Conservation (phyloP, 2,113 vertebrate genomes). For the Sinocyclocheilus anshuiensis region DNA sequence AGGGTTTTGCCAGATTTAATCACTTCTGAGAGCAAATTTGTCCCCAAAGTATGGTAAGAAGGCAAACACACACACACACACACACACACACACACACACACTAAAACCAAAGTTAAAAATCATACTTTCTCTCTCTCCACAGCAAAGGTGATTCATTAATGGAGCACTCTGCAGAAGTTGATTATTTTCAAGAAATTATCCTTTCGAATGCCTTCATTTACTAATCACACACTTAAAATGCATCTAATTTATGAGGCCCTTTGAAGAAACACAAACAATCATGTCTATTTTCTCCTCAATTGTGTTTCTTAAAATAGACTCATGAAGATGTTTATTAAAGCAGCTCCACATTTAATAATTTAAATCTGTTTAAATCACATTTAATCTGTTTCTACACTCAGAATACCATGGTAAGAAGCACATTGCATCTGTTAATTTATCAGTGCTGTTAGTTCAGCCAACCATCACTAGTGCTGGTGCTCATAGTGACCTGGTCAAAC, state of each 20-base stretch:
- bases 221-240: neutral
- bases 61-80: too few species aligned
- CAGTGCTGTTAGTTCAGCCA: neutral
- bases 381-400: neutral
- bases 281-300: neutral
- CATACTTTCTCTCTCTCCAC: neutral
- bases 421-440: neutral
- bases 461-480: neutral
- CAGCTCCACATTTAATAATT: neutral
- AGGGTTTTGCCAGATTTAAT: too few species aligned
- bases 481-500: neutral
- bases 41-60: too few species aligned
- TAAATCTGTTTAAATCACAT: too few species aligned
- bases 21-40: too few species aligned
- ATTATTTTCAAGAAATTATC: neutral
- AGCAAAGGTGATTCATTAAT: neutral
- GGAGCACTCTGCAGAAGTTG: neutral
- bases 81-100: neutral
- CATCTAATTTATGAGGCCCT: slow-evolving; percentile 6
- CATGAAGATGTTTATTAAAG: neutral
- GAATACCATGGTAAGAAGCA: neutral
- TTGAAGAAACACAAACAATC: neutral
- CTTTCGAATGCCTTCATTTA: neutral
- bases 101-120: neutral
- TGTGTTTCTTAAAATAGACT: slow-evolving; percentile 5